Base-by-base conservation (phyloP, 2,797 vertebrate species). In the Onychomys leucogaster region DNA sequence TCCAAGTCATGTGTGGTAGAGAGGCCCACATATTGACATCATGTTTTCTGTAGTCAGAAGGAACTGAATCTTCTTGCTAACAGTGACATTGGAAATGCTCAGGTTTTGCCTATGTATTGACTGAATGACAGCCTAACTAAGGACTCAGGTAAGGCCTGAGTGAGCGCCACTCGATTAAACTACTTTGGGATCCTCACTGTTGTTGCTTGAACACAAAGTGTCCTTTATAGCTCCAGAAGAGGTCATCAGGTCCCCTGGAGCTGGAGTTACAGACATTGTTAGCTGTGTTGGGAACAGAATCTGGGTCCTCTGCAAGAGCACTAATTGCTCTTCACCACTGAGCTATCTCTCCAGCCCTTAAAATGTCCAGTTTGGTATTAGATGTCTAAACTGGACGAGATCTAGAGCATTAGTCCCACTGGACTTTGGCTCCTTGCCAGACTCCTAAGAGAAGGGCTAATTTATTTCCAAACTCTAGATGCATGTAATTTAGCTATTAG, bases 401-500 rank as follows among this genome's bases (percentile, higher is more conserved):
- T 71, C 43, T 57, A 87, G 57, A 81, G 37, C 27, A 9, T n/a
- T 10, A 11, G 25, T 5, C 43, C 23, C 11, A 12, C 16, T 78
- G 27, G 23, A 90, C n/a, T 91, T 57, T 76, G 16, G 32, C 52
- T 69, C 23, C 21, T 94, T n/a, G 55, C 86, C 41, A 29, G 49
- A 94, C 87, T 87, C 41, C 57, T 80, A 71, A 34, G 46, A 94
- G 59, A 86, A 94, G n/a, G n/a, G 75, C 4, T 83, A 11, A 17
- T 90, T 85, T 76, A 87, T 67, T 94, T 92, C 19, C 41, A 82
- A 19, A 9, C 34, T 6, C 46, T 17, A 55, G 23, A 52, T 81
- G 32, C 2, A 27, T 32, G 0, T 61, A 86, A 86, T 87, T 89
- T 65, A 69, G 32, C n/a, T 65, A 75, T 49, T 91, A 94, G 34